Percentiles rank a stretch among this genome's conserved stretches.
These are phyloP conservation scores for Oncorhynchus keta DNA, from an alignment of 2,113 vertebrate genomes.

Conservation along the genomic window DNA sequence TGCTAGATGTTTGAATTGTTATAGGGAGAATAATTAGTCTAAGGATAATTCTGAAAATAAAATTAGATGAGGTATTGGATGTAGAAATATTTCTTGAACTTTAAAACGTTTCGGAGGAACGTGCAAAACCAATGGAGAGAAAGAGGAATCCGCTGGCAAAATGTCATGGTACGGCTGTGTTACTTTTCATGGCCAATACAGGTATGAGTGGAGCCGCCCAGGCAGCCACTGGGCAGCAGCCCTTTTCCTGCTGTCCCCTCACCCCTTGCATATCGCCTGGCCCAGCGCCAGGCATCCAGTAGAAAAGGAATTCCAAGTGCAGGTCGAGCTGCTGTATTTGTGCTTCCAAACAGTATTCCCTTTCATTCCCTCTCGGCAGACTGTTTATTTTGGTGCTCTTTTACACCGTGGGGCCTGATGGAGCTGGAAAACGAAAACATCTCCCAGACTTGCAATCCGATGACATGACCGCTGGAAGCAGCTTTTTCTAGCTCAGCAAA, in stretches of 20 bases:
- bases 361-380: constrained; percentile 73
- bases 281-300: constrained; percentile 57
- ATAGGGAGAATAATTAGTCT: too few relatives aligned
- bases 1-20: not conserved
- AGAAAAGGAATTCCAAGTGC: constrained; percentile 68
- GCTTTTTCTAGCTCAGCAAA: constrained; percentile 60
- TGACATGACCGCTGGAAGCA: constrained; percentile 65
- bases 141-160: not conserved
- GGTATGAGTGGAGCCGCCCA: constrained; percentile 28
- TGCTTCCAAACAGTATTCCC: constrained; percentile 77
- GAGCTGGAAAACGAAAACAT: constrained; percentile 72
- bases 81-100: not conserved
- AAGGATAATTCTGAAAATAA: not conserved
- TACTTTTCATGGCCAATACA: constrained; percentile 22
- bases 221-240: constrained; percentile 14
- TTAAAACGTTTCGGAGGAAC: not conserved
- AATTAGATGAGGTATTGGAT: not conserved
- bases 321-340: constrained; percentile 69
- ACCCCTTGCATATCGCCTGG: constrained; percentile 57
- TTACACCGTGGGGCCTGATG: constrained; percentile 66
- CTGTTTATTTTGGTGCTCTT: constrained; percentile 80
- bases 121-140: constrained; percentile 6
- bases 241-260: constrained; percentile 24
- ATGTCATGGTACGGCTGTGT: constrained; percentile 16
- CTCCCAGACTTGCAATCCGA: constrained; percentile 62